Conservation (phyloP, 2,113 vertebrate species). For the Mohoua ochrocephala region DNA sequence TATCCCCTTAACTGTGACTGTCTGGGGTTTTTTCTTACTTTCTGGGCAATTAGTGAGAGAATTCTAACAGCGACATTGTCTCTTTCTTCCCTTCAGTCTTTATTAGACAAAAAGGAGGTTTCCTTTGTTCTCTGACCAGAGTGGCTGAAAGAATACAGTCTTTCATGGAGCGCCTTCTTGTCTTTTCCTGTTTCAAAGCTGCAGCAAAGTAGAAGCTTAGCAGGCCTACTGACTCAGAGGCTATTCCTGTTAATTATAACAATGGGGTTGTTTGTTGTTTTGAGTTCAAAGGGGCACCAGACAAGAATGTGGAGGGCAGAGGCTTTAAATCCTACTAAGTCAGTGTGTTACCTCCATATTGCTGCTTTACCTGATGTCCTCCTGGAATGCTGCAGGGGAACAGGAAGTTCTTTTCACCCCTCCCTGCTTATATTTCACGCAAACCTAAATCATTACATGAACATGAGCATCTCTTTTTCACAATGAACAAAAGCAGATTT, state of each 20-base stretch:
- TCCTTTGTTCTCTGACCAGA: background rate
- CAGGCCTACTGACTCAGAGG: background rate
- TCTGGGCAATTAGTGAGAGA: conserved; percentile 43
- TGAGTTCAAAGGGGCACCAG: background rate
- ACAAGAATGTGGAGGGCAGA: background rate
- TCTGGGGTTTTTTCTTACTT: background rate
- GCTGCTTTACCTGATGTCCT: background rate
- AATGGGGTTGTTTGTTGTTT: background rate
- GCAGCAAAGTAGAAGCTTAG: background rate
- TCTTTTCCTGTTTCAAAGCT: conserved; percentile 10
- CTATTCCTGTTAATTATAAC: background rate
- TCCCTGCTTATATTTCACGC: background rate
- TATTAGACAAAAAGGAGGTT: conserved; percentile 7
- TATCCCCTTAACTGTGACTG: background rate
- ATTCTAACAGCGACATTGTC: background rate
- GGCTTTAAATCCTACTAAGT: background rate
- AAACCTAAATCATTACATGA: background rate
- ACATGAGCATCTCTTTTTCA: background rate
- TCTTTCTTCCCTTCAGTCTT: background rate
- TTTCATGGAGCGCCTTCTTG: background rate
- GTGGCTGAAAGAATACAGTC: background rate
- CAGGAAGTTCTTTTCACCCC: background rate
- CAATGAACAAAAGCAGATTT: background rate
- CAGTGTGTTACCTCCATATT: background rate
- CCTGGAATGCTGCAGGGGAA: rapidly evolving